Conservation (phyloP, 2,888 invertebrate genomes). For the Nematopogon swammerdamellus region DNA sequence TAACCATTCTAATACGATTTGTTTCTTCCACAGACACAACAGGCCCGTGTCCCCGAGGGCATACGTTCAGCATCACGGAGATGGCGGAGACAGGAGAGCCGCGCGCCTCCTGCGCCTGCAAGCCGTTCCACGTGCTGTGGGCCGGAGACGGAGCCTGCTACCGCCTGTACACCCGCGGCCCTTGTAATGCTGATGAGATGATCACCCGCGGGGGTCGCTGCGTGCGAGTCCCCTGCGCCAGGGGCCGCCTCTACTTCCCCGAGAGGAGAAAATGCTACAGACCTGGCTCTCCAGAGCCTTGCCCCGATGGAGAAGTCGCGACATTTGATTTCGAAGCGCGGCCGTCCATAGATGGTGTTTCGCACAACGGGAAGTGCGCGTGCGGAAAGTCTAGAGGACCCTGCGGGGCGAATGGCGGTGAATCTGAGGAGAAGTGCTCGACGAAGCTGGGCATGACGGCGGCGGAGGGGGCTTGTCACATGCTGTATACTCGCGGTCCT, state of each 20-base stretch:
- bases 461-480: slow-evolving; percentile 69
- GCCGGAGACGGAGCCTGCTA: slow-evolving; percentile 64
- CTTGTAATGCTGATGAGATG: slow-evolving; percentile 67
- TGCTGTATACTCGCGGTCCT: slow-evolving; percentile 74
- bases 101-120: slow-evolving; percentile 65
- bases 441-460: slow-evolving; percentile 30
- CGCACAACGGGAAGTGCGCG: slow-evolving; percentile 79
- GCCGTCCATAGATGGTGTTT: slow-evolving; percentile 76
- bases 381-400: slow-evolving; percentile 49
- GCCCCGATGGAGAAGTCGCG: slow-evolving; percentile 67
- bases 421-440: slow-evolving; percentile 5
- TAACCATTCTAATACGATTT: no score
- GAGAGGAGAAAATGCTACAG: slow-evolving; percentile 71
- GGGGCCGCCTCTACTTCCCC: slow-evolving; percentile 75
- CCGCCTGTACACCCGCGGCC: slow-evolving; percentile 74
- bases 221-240: slow-evolving; percentile 66
- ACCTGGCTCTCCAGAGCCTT: slow-evolving; percentile 75
- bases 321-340: slow-evolving; percentile 77
- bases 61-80: slow-evolving; percentile 60
- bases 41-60: slow-evolving; percentile 74
- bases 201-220: slow-evolving; percentile 68
- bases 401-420: slow-evolving; percentile 12
- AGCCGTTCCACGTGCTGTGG: slow-evolving; percentile 63
- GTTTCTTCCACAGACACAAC: slow-evolving; percentile 53
- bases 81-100: slow-evolving; percentile 28